Evolutionary conservation across 2,888 invertebrate species (phyloP).

Genomic region (Synanthedon tipuliformis): DNA sequence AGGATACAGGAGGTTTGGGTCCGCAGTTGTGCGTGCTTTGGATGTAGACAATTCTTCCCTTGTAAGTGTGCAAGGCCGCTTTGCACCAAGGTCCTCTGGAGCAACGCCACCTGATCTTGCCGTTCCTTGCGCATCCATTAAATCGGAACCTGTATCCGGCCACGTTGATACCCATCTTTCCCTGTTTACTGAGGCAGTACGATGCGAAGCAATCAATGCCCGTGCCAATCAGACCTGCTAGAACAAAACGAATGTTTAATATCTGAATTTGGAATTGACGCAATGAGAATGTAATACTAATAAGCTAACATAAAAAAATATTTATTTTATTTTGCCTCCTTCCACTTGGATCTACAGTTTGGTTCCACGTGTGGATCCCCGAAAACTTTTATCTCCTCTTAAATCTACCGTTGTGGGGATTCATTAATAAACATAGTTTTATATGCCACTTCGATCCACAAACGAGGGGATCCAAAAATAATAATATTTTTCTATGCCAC

Average conservation of each 20-base stretch:
- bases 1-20: constrained; percentile 37
- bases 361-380: too few species aligned
- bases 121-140: constrained; percentile 59
- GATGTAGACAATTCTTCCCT: constrained; percentile 57
- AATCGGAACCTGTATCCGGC: constrained; percentile 60
- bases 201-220: constrained; percentile 55
- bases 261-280: background rate
- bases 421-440: too few species aligned
- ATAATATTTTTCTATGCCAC: too few species aligned
- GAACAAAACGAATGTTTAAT: constrained; percentile 11
- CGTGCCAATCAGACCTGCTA: constrained; percentile 51
- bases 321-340: too few species aligned
- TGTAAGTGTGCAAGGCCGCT: constrained; percentile 56
- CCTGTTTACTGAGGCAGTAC: constrained; percentile 64
- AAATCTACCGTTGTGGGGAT: too few species aligned
- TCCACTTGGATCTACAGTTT: too few species aligned
- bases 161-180: constrained; percentile 63
- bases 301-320: too few species aligned
- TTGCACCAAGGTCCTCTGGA: constrained; percentile 63
- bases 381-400: too few species aligned
- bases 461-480: too few species aligned
- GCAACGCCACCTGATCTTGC: constrained; percentile 61
- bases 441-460: too few species aligned
- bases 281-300: background rate
- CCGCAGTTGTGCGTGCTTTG: constrained; percentile 60